These are phyloP conservation scores for Aleiodes alternator DNA, from an alignment of 2,888 invertebrate genomes.

Conservation along the genomic window DNA sequence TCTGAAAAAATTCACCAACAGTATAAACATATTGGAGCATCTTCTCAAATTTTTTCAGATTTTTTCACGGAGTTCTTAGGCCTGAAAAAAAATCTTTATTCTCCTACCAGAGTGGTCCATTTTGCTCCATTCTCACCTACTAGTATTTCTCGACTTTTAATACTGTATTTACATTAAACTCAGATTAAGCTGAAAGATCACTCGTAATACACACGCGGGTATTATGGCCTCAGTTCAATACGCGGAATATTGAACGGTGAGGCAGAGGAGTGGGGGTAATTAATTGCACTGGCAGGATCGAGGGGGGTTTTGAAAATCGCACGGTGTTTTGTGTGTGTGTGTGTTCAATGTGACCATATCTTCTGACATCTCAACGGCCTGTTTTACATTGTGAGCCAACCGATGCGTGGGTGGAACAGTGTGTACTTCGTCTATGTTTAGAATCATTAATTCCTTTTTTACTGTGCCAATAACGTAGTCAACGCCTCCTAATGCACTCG, in stretches of 20 bases:
- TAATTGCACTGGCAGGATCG: slow-evolving; percentile 59
- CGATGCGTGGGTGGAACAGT: slow-evolving; percentile 64
- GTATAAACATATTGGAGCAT: no score
- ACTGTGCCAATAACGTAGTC: slow-evolving; percentile 38
- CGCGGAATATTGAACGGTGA: not conserved
- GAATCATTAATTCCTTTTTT: slow-evolving; percentile 63
- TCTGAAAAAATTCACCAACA: no score
- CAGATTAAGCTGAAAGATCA: no score
- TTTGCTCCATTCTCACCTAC: not conserved
- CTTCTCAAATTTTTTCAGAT: no score
- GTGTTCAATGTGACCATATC: slow-evolving; percentile 59
- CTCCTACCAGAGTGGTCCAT: no score
- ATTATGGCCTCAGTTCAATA: not conserved
- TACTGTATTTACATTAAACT: no score
- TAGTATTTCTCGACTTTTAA: not conserved
- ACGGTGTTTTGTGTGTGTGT: slow-evolving; percentile 45
- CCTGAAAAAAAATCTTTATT: no score
- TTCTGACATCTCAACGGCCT: slow-evolving; percentile 62
- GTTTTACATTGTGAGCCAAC: slow-evolving; percentile 64
- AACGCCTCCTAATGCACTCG: not conserved
- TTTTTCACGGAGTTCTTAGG: no score
- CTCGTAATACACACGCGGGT: not conserved
- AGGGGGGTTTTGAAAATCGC: slow-evolving; percentile 5
- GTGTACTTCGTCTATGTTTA: slow-evolving; percentile 57
- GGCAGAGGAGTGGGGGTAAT: slow-evolving; percentile 57